Base-by-base conservation (phyloP, 2,797 vertebrate genomes). In the Hippoglossus hippoglossus region DNA sequence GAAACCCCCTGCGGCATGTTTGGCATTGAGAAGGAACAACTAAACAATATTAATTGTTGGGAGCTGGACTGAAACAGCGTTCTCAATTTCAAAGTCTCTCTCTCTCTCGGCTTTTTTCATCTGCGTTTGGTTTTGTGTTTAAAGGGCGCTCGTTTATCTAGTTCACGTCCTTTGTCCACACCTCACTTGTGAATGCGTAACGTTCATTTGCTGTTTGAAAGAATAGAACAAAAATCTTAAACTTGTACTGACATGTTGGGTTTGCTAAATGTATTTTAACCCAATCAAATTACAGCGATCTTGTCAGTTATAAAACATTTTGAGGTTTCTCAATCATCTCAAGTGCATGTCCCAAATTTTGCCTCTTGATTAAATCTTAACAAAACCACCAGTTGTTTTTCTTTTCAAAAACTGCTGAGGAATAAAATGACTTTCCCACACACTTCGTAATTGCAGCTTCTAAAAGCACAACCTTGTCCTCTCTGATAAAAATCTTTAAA, bases 41-140 rank as follows among this genome's bases (percentile, higher is more conserved):
- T 22, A 63, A 85, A 89, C 84, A 85, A 86, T 89, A 85, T 88
- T 83, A 88, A 87, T 84, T 91, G 84, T 83, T 13, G 60, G 51
- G 73, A 81, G 60, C 71, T 61, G 67, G 69, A 68, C 22, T 70
- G 69, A 76, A 67, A 36, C 66, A 39, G 51, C 1, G 4, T 50
- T 83, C 85, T 84, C 84, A 0, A 19, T 84, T 86, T 83, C 80
- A 87, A 78, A 84, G 68, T 19, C 2, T 71, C 34, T 46, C 59
- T 18, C 2, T 69, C 34, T 49, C 64, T 39, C 1, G 64, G 61
- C 50, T 73, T 69, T 81, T 84, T 73, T 65, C 34, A 56, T 84
- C 67, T 71, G 24, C 34, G 51, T 75, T 75, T 73, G 70, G 70
- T 2, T 52, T 52, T n/a, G 39, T 0, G 11, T 81, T 71, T 79